Evolutionary conservation across 2,113 vertebrate species (phyloP), one percentile per base, ranked within the genome.

Genomic region (Dromaius novaehollandiae): DNA sequence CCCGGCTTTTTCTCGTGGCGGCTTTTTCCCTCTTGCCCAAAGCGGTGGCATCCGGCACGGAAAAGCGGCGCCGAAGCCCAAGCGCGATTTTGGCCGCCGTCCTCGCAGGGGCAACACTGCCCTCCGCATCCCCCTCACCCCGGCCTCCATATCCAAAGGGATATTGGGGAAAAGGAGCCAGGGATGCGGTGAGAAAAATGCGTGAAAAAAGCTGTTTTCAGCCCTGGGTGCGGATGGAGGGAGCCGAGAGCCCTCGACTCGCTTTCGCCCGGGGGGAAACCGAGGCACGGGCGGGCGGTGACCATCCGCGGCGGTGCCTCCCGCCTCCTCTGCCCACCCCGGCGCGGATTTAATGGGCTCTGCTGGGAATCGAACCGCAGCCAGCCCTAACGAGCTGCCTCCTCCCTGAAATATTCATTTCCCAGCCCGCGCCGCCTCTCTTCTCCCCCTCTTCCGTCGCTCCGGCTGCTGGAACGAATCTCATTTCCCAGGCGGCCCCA

Each of bases 371-470:
- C 38, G 38, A 38, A 38, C 38, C 38, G 38, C 38, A 38, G 38
- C 38, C 38, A 8, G 38, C 38, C 38, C 38, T 38, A 90, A 96
- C 82, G 90, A 66, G 34, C 76, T 95, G 63, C 66, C 56, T 40
- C 17, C 90, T 61, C 86, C 79, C 92, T 92, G 88, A 70, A 81
- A 83, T 58, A 82, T 93, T 90, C 89, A 80, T 94, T 94, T 88
- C 53, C 58, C 65, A 82, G 65, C 13, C 7, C 55, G 56, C 50
- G 34, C 44, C 74, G 71, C 38, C 9, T 36, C 22, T 58, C 6
- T 22, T 61, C 4, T 13, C 14, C 14, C 19, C 32, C 55, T 36
- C 55, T 79, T 87, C 86, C 89, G 82, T 77, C 9, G 9, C 53
- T 14, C 21, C 48, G 24, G 63, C 63, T 50, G 38, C 38, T 38